These are phyloP conservation scores for Andrena hattorfiana DNA, from an alignment of 2,888 invertebrate species.

Conservation along the genomic window DNA sequence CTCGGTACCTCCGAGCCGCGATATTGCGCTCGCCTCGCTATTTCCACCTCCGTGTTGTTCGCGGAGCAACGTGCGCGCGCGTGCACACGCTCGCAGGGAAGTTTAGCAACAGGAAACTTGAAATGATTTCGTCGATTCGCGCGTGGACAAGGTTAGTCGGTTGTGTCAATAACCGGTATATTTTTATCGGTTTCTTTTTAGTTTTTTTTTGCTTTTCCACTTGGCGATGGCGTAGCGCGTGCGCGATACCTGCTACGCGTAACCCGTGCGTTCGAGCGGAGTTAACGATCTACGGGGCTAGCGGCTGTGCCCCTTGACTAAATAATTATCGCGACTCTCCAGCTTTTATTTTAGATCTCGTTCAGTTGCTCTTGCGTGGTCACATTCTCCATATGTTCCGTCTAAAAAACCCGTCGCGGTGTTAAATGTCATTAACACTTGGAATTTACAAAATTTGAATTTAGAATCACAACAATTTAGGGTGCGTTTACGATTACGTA, in stretches of 20 bases:
- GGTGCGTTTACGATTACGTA: too few relatives aligned
- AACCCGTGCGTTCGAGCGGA: conserved; percentile 5
- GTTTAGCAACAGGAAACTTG: conserved; percentile 43
- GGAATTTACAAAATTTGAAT: background rate
- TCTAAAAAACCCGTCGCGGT: background rate
- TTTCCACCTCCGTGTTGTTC: too few relatives aligned
- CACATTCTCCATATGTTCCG: background rate
- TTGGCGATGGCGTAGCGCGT: background rate
- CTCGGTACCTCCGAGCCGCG: too few relatives aligned
- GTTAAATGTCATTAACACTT: background rate
- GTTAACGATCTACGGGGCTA: conserved; percentile 24
- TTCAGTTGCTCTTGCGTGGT: background rate
- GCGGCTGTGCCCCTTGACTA: background rate
- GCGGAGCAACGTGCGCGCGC: too few relatives aligned
- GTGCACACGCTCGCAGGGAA: background rate
- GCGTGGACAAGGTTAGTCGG: conserved; percentile 48
- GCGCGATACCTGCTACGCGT: background rate
- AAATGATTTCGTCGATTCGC: conserved; percentile 40
- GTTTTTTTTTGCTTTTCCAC: background rate
- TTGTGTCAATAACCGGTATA: conserved; percentile 50
- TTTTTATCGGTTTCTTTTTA: conserved; percentile 24
- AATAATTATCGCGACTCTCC: conserved; percentile 13
- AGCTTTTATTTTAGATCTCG: background rate
- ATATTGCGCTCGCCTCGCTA: too few relatives aligned
- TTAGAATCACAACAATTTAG: background rate